Evolutionary conservation across 2,888 invertebrate genomes (phyloP).

Genomic region (Apodemia duryi): DNA sequence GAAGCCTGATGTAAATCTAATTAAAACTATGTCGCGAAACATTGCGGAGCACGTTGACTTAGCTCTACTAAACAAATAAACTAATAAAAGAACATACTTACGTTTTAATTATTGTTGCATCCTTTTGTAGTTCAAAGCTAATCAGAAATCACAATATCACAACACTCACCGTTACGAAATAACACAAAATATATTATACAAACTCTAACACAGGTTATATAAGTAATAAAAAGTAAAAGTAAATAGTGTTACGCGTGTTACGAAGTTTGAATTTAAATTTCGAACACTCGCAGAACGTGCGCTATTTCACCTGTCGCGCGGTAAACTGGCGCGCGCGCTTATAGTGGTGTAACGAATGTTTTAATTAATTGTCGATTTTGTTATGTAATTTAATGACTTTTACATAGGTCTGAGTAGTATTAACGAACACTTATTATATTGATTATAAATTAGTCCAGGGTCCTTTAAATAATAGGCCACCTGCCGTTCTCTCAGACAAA

Average conservation of each 20-base stretch:
- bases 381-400: not conserved
- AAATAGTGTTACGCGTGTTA: conserved; percentile 24
- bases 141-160: conserved; percentile 14
- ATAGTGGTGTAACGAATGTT: conserved; percentile 32
- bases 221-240: conserved; percentile 41
- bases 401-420: no score
- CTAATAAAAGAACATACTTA: conserved; percentile 10
- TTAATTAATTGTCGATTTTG: conserved; percentile 20
- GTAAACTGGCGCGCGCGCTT: conserved; percentile 49
- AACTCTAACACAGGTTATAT: not conserved
- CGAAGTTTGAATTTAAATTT: conserved; percentile 36
- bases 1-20: not conserved
- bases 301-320: conserved; percentile 55
- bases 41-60: not conserved
- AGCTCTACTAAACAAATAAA: conserved; percentile 11
- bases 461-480: no score
- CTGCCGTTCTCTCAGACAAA: no score
- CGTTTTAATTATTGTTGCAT: conserved; percentile 6
- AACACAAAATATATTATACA: conserved; percentile 30
- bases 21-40: conserved; percentile 1
- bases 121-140: conserved; percentile 6
- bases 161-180: conserved; percentile 19
- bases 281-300: conserved; percentile 43
- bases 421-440: no score
- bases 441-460: no score